Evolutionary conservation across 2,113 vertebrate species (phyloP), one percentile per base, ranked within the genome.

Genomic region (Syngnathus scovelli): DNA sequence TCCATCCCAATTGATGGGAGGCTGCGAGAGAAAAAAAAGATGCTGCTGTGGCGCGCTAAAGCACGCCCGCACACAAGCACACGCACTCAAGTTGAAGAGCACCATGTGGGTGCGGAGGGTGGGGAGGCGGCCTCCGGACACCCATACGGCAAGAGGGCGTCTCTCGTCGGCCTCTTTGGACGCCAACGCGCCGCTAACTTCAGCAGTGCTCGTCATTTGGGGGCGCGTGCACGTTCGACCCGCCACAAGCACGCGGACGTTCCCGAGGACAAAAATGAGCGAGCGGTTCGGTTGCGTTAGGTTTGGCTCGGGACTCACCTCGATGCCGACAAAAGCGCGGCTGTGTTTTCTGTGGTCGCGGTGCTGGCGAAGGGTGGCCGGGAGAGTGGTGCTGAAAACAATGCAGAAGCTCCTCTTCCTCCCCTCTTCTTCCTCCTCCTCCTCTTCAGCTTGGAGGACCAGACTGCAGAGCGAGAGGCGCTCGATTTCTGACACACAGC

Each of bases 261-360:
- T 37, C 7, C 1, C 44, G 19, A 51, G 16, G 33, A 19, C 27
- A 12, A 33, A 23, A 4, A 21, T 8, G 1, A 27, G 1, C 13
- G 21, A 16, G 44, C 15, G 39, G 3, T 3, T 15, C 11, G 58
- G 49, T 2, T 15, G 1, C 52, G 41, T 7, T 38, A 58, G 27
- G 39, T 27, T 10, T 51, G 12, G 16, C 2, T 23, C 52, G 16
- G 12, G 0, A 69, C 86, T 86, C 74, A 88, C 86, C 86, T 86
- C 75, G 7, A 68, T 65, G 79, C 70, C 68, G 79, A 66, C 37
- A 56, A 72, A 75, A 66, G 76, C 37, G 79, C 80, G 46, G 51
- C 44, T 65, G 66, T 68, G 82, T 79, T 48, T 23, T 11, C 23
- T 36, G 54, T 55, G 12, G 81, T 83, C 44, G 84, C 68, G 76